phyloP scores from a whole-genome alignment of 2,113 vertebrate species.

The Rafetus swinhoei region DNA sequence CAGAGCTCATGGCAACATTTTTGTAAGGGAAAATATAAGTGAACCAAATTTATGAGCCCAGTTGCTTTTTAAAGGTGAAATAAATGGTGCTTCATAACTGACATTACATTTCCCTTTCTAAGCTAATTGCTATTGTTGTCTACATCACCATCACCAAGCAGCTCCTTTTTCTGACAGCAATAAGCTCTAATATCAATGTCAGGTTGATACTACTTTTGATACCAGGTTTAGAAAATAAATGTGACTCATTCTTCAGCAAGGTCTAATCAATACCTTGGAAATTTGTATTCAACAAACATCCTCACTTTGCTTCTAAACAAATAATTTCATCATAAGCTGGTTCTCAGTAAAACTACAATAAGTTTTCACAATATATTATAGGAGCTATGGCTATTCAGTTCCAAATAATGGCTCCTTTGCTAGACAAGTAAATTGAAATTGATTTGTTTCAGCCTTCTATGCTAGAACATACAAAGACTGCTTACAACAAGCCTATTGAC shows the following conservation, averaged over 20 bases:
- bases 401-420: slow-evolving; percentile 82
- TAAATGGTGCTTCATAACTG: slow-evolving; percentile 31
- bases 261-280: slow-evolving; percentile 65
- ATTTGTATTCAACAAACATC: slow-evolving; percentile 74
- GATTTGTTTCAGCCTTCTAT: slow-evolving; percentile 81
- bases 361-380: slow-evolving; percentile 81
- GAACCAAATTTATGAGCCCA: slow-evolving; percentile 61
- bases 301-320: slow-evolving; percentile 78
- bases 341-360: slow-evolving; percentile 80
- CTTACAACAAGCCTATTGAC: slow-evolving; percentile 79
- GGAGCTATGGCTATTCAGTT: slow-evolving; percentile 75
- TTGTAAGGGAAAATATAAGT: slow-evolving; percentile 23
- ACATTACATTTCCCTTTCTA: slow-evolving; percentile 49
- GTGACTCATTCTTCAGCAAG: slow-evolving; percentile 48
- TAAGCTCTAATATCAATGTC: slow-evolving; percentile 47
- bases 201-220: slow-evolving; percentile 54
- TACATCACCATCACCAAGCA: slow-evolving; percentile 48
- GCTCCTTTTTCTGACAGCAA: slow-evolving; percentile 37
- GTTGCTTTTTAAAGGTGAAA: slow-evolving; percentile 65
- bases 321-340: slow-evolving; percentile 82
- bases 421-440: slow-evolving; percentile 85
- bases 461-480: slow-evolving; percentile 75
- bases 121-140: slow-evolving; percentile 61
- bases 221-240: slow-evolving; percentile 68
- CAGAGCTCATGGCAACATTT: slow-evolving; percentile 38